Base-by-base conservation (phyloP, 1,140 invertebrate species). In the Rhopalosiphum padi region DNA sequence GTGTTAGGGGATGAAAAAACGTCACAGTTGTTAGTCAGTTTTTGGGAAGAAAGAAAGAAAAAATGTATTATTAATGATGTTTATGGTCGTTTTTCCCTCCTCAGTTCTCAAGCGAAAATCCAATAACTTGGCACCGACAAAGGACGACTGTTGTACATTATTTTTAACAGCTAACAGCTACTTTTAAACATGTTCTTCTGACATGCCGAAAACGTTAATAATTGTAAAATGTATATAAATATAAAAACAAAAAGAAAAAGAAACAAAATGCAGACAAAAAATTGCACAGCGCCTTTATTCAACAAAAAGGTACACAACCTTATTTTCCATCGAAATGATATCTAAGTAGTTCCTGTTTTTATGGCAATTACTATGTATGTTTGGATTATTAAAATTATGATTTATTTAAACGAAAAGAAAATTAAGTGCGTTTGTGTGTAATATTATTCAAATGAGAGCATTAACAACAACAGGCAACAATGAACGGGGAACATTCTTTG, bases 121-220 rank as follows among this genome's bases (percentile, higher is more conserved):
- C 35, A 93, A 93, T 85, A 93, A 86, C 85, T 93, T 86, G n/a
- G 48, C 25, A 86, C 82, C 82, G 91, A 93, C 91, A 93, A 93
- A 93, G 48, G 23, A 93, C 91, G 35, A 85, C 48, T 53, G 55
- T 51, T 92, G 43, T 92, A n/a, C 53, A 68, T 90, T 43, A 68
- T 68, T 90, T 90, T 90, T 60, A 90, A 90, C 51, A 55, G 35
- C 51, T 25, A 90, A 90, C 51, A 53, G 48, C n/a, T 89, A 89
- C 30, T 55, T 89, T 89, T 89, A 37, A 89, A 35, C 48, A 37
- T 30, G 35, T 35, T 89, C 23, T 89, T 37, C n/a, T 89, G 48
- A 89, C 48, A 37, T 25, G 22, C 4, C 35, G 30, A 55, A 89
- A 89, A 41, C 51, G 51, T 41, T 89, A 55, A 89, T 41, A 89